Evolutionary conservation across 2,113 vertebrate species (phyloP).

Genomic region (Lathamus discolor): DNA sequence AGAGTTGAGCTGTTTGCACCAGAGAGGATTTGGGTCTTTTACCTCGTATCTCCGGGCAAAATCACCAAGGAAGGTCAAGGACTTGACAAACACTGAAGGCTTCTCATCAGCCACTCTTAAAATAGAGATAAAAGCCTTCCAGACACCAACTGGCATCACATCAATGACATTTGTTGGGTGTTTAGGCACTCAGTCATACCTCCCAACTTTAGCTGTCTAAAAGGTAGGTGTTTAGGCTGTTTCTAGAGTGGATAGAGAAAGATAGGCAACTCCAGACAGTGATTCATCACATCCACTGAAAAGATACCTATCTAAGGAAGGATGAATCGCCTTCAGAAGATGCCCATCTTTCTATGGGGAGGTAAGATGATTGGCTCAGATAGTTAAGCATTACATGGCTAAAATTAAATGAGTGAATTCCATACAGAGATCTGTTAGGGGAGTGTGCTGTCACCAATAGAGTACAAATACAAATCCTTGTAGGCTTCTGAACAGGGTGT

Average conservation of each 20-base stretch:
- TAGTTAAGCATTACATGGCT: background rate
- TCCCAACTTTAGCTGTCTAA: background rate
- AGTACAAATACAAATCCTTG: background rate
- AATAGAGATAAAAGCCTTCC: slow-evolving; percentile 5
- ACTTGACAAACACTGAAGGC: background rate
- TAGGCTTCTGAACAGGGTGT: background rate
- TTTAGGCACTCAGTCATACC: background rate
- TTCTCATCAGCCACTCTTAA: background rate
- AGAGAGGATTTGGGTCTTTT: background rate
- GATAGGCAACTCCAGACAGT: slow-evolving; percentile 58
- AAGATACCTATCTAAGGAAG: slow-evolving; percentile 60
- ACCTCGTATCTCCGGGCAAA: background rate
- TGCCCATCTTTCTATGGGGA: slow-evolving; percentile 27
- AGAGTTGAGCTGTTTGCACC: background rate
- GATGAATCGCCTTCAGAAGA: slow-evolving; percentile 33
- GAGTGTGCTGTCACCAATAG: background rate
- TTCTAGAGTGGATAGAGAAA: slow-evolving; percentile 45
- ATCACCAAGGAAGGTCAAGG: background rate
- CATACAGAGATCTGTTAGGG: background rate
- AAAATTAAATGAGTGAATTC: background rate
- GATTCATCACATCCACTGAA: slow-evolving; percentile 48
- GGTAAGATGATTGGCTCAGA: slow-evolving; percentile 4
- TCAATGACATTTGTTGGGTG: background rate
- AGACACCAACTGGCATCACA: slow-evolving; percentile 19
- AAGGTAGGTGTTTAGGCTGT: background rate